Percentiles rank a stretch among this genome's conserved stretches.
Conservation (phyloP, 2,888 invertebrate genomes). For the Neria commutata region DNA sequence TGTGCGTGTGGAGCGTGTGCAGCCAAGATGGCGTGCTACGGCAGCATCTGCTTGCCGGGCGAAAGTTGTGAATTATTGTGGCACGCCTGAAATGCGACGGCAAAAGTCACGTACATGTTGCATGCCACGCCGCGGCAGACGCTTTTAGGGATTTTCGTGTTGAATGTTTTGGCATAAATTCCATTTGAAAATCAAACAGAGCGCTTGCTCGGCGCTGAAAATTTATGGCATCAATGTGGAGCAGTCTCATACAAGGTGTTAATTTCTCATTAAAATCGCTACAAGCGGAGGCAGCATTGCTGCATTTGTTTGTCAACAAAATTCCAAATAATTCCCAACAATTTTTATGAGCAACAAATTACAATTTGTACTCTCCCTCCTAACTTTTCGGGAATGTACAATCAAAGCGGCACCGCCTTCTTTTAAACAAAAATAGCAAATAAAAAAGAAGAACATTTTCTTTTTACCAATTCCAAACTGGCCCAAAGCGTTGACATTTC, state of each 20-base stretch:
- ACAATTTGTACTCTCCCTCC: no score
- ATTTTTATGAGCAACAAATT: conserved; percentile 24
- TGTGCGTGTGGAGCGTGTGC: not conserved
- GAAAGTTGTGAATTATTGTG: conserved; percentile 37
- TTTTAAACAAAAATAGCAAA: not conserved
- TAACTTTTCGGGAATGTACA: not conserved
- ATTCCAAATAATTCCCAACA: conserved; percentile 27
- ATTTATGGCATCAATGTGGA: conserved; percentile 19
- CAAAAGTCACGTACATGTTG: conserved; percentile 37
- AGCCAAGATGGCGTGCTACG: conserved; percentile 12
- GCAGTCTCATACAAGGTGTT: conserved; percentile 23
- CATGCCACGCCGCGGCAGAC: not conserved
- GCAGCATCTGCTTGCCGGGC: not conserved
- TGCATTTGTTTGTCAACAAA: conserved; percentile 28
- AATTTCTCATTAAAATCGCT: conserved; percentile 10
- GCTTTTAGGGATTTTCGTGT: not conserved
- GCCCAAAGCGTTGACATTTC: not conserved
- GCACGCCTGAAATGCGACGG: conserved; percentile 32
- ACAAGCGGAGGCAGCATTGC: not conserved
- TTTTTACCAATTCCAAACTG: not conserved
- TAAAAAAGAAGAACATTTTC: not conserved
- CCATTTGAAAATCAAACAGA: not conserved
- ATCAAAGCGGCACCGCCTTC: conserved; percentile 13
- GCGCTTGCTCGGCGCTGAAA: conserved; percentile 1
- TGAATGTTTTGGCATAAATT: not conserved